phyloP scores from a whole-genome alignment of 2,888 invertebrate genomes.

The Agrypnus murinus region DNA sequence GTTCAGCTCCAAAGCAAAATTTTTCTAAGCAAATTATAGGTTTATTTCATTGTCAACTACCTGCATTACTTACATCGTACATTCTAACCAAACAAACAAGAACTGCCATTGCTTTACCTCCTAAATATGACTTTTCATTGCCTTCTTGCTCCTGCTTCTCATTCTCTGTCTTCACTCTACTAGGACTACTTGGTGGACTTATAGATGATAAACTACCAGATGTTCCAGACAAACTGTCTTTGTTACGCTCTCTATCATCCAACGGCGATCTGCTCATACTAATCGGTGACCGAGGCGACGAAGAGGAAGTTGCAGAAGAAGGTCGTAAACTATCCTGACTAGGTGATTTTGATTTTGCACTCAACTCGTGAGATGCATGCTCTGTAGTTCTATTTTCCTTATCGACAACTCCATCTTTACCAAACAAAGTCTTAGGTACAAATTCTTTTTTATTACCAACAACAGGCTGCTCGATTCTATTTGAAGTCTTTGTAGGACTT shows the following conservation, averaged over 20 bases:
- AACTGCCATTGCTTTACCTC: too few species aligned
- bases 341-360: constrained; percentile 53
- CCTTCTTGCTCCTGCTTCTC: constrained; percentile 75
- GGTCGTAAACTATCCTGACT: constrained; percentile 59
- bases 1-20: too few species aligned
- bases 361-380: constrained; percentile 22
- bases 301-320: constrained; percentile 56
- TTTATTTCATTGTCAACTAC: too few species aligned
- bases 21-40: too few species aligned
- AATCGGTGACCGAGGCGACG: constrained; percentile 54
- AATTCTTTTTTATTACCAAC: constrained; percentile 43
- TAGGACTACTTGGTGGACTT: constrained; percentile 71
- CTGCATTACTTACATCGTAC: too few species aligned
- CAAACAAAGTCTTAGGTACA: constrained; percentile 57
- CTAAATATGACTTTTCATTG: constrained; percentile 71
- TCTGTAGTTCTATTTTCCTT: constrained; percentile 53
- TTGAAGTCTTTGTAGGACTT: constrained; percentile 31
- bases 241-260: constrained; percentile 67
- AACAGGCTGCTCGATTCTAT: background rate
- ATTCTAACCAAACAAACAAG: too few species aligned
- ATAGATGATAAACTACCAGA: constrained; percentile 70
- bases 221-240: constrained; percentile 68
- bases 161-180: constrained; percentile 65
- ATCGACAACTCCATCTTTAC: constrained; percentile 55
- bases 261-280: constrained; percentile 73